Evolutionary conservation across 1,140 invertebrate genomes (phyloP).

Genomic region (Pseudomyrmex pallidus): DNA sequence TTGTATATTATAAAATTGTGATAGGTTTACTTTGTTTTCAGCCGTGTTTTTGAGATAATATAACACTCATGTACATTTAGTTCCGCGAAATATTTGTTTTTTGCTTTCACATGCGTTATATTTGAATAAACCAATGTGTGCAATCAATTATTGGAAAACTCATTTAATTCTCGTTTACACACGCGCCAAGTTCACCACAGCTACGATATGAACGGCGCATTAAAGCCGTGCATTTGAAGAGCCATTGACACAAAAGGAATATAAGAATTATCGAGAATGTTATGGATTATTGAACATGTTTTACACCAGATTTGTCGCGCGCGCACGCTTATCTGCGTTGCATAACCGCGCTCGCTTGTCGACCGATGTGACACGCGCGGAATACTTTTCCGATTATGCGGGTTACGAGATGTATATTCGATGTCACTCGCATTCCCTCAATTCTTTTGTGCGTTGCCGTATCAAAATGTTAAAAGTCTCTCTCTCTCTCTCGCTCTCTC

Average conservation of each 20-base stretch:
- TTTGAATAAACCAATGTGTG: conserved; percentile 21
- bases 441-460: conserved; percentile 46
- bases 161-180: conserved; percentile 57
- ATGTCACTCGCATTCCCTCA: conserved; percentile 52
- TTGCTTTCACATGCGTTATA: conserved; percentile 28
- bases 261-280: conserved; percentile 49
- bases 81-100: conserved; percentile 26
- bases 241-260: conserved; percentile 29
- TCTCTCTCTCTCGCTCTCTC: no score
- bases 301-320: conserved; percentile 46
- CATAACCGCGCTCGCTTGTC: conserved; percentile 48
- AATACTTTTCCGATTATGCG: conserved; percentile 61
- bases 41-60: no score
- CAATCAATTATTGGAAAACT: conserved; percentile 46
- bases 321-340: conserved; percentile 37
- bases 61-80: neutral
- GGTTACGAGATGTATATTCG: conserved; percentile 55
- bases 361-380: conserved; percentile 37
- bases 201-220: conserved; percentile 22
- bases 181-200: conserved; percentile 21
- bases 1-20: neutral
- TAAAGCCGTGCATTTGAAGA: conserved; percentile 37
- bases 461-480: conserved; percentile 47
- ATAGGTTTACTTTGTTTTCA: no score
- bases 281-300: conserved; percentile 54